Percentiles rank a stretch among this genome's conserved stretches.
Evolutionary conservation across 2,113 vertebrate genomes (phyloP).

Genomic region (Cettia cetti): DNA sequence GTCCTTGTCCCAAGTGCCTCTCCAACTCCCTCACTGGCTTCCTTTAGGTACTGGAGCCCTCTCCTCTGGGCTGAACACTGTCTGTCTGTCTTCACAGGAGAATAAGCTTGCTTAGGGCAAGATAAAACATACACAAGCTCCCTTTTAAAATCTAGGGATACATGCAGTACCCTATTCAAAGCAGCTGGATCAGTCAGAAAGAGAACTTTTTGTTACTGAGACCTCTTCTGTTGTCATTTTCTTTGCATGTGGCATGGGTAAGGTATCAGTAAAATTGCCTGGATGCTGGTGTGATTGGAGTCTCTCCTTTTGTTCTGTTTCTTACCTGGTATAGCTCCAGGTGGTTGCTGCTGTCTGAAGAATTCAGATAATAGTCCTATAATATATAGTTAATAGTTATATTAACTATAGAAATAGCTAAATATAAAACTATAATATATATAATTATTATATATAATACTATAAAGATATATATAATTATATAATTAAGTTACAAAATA

Average conservation of each 20-base stretch:
- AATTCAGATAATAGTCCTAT: background rate
- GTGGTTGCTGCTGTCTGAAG: background rate
- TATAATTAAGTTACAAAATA: background rate
- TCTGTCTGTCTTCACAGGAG: background rate
- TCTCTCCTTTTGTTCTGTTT: background rate
- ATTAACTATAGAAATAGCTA: background rate
- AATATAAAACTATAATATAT: background rate
- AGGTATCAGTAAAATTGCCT: background rate
- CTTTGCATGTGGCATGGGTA: background rate
- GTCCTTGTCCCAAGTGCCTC: background rate
- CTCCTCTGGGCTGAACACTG: background rate
- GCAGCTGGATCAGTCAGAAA: background rate
- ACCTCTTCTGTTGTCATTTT: background rate
- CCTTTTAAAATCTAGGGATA: background rate
- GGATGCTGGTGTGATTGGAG: accelerated
- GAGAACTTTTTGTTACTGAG: background rate
- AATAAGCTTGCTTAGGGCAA: background rate
- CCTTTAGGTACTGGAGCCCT: background rate
- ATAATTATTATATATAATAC: background rate
- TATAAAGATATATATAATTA: background rate
- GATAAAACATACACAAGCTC: background rate
- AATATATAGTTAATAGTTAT: background rate
- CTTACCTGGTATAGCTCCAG: background rate
- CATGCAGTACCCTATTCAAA: background rate
- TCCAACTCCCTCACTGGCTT: background rate